phyloP scores from a whole-genome alignment of 2,797 vertebrate species.

The Esox masquinongy region DNA sequence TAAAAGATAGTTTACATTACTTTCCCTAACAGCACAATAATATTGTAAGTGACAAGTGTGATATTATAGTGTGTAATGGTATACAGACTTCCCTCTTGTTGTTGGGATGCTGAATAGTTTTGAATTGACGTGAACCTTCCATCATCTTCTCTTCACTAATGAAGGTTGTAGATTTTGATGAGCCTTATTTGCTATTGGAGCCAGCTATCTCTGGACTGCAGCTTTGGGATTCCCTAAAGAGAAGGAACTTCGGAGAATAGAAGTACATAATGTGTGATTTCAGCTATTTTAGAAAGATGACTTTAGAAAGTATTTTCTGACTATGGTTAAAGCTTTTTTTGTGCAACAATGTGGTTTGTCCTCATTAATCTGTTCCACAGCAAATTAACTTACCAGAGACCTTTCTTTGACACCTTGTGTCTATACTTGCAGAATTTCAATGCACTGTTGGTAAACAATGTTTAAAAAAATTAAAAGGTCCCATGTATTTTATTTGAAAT shows the following conservation, averaged over 20 bases:
- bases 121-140: conserved; percentile 13
- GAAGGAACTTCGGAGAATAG: conserved; percentile 70
- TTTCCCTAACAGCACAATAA: not conserved
- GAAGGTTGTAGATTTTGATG: conserved; percentile 68
- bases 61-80: conserved; percentile 18
- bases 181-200: conserved; percentile 66
- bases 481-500: no score
- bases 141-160: conserved; percentile 62
- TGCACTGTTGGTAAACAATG: conserved; percentile 45
- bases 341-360: conserved; percentile 62
- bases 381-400: conserved; percentile 68
- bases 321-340: conserved; percentile 36
- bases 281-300: conserved; percentile 65
- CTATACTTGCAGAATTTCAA: conserved; percentile 56
- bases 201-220: conserved; percentile 82
- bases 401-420: conserved; percentile 68
- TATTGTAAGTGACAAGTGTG: conserved; percentile 31
- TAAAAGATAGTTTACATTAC: conserved; percentile 37
- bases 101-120: not conserved
- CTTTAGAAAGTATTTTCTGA: conserved; percentile 61
- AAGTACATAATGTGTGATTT: conserved; percentile 68
- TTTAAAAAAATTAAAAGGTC: conserved; percentile 6
- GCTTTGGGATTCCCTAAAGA: conserved; percentile 78
- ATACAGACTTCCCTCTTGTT: conserved; percentile 47
- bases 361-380: conserved; percentile 67